These are phyloP conservation scores for Hycleus cichorii DNA, from an alignment of 1,140 invertebrate species.

Conservation along the genomic window DNA sequence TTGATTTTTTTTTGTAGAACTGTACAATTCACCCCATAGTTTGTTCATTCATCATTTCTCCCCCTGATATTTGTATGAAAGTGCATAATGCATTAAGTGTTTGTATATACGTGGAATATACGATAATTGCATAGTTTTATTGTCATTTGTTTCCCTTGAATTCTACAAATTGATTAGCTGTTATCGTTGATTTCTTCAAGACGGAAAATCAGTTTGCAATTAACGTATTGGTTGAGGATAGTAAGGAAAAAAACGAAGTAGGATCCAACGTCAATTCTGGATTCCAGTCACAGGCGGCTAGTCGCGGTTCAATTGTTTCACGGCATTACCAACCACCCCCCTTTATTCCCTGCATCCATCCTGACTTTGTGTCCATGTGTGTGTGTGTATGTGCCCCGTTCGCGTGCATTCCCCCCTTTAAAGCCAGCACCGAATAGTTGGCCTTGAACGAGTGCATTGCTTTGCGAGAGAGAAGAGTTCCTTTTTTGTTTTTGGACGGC, in stretches of 20 bases:
- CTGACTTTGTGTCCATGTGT: not conserved
- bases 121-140: no score
- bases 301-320: constrained; percentile 41
- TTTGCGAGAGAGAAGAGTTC: constrained; percentile 23
- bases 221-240: no score
- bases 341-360: constrained; percentile 8
- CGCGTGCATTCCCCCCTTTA: constrained; percentile 27
- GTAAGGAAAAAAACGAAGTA: constrained; percentile 24
- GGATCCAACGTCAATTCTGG: constrained; percentile 37
- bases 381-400: not conserved
- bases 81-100: no score
- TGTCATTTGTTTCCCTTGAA: no score
- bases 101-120: no score
- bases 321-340: constrained; percentile 26
- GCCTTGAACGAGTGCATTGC: constrained; percentile 43
- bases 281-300: constrained; percentile 41
- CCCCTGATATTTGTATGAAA: no score
- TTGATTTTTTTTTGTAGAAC: no score
- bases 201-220: no score
- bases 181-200: no score
- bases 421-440: constrained; percentile 36
- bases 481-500: constrained; percentile 41
- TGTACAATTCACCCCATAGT: no score
- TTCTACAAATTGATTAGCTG: no score
- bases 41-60: no score